phyloP scores from a whole-genome alignment of 2,113 vertebrate species.

The Crocuta crocuta region DNA sequence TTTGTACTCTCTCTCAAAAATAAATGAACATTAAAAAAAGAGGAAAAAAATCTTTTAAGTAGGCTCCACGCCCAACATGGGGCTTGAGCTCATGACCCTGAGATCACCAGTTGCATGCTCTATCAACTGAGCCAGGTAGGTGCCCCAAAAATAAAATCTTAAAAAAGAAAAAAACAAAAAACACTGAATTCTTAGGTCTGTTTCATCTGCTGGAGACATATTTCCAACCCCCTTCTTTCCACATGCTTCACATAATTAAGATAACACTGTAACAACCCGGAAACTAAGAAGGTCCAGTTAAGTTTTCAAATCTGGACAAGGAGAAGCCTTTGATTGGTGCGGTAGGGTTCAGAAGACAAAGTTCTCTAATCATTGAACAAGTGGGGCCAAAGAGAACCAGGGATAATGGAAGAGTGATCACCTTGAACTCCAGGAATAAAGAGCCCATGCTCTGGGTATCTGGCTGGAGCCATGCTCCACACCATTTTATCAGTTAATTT shows the following conservation, averaged over 20 bases:
- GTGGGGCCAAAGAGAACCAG: neutral
- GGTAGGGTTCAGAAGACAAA: neutral
- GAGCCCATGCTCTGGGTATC: neutral
- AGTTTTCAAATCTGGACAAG: slow-evolving; percentile 7
- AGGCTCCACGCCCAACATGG: neutral
- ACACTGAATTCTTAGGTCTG: neutral
- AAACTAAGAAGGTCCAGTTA: neutral
- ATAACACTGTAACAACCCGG: slow-evolving; percentile 41
- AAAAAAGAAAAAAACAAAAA: neutral
- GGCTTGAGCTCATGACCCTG: neutral
- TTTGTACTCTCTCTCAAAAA: no score
- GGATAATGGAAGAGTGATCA: neutral
- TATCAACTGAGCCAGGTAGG: neutral
- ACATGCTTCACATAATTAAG: slow-evolving; percentile 51
- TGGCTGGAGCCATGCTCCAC: neutral
- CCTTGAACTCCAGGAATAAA: neutral
- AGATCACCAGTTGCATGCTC: neutral
- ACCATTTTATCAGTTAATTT: slow-evolving; percentile 14
- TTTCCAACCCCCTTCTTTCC: neutral
- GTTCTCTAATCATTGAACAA: neutral
- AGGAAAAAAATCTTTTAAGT: neutral
- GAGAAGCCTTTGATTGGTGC: neutral
- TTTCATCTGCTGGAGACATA: neutral
- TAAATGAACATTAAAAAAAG: no score
- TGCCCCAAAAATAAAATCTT: neutral